Base-by-base conservation (phyloP, 2,113 vertebrate genomes). In the Geothlypis trichas region DNA sequence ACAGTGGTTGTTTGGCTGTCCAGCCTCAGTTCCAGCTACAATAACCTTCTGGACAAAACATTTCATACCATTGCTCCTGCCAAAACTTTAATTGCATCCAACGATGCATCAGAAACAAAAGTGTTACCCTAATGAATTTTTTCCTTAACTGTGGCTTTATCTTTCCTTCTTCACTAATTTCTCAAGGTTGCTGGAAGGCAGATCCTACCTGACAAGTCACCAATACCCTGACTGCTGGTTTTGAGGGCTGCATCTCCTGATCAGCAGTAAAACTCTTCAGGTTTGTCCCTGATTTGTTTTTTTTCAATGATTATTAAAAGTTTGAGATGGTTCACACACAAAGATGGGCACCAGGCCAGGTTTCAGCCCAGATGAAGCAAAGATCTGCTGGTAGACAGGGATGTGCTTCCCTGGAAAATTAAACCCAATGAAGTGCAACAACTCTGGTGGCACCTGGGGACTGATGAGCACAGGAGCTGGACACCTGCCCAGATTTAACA, bases 41-140 rank as follows among this genome's bases (percentile, higher is more conserved):
- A 92, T 28, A 94, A 81, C 75, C 96, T 96, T 90, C 85, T 92
- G 95, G 90, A 95, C 83, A 92, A 90, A 93, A 80, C 27, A 23
- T 27, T 84, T 85, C 89, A 84, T 41, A 31, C 49, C 83, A 73
- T 0, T 20, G 15, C 55, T 90, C 76, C 82, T 93, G 96, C 96
- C 92, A 96, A 96, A 81, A 96, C 84, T 62, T 86, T 93, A 94
- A 96, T 94, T 94, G 76, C 76, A 81, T 90, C 79, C 90, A 90
- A 72, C 47, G 85, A 97, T 95, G 95, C 85, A 90, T 92, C 92
- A 89, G 93, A 93, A 92, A 92, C 79, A 75, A 78, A 90, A 93
- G 68, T 0, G 14, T 91, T 74, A 81, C 52, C 52, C 85, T 94
- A 77, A 96, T 86, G 83, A 89, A 15, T 71, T 81, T 77, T 81